Evolutionary conservation across 2,797 vertebrate species (phyloP), one percentile per base, ranked within the genome.

Genomic region (Aratinga solstitialis): DNA sequence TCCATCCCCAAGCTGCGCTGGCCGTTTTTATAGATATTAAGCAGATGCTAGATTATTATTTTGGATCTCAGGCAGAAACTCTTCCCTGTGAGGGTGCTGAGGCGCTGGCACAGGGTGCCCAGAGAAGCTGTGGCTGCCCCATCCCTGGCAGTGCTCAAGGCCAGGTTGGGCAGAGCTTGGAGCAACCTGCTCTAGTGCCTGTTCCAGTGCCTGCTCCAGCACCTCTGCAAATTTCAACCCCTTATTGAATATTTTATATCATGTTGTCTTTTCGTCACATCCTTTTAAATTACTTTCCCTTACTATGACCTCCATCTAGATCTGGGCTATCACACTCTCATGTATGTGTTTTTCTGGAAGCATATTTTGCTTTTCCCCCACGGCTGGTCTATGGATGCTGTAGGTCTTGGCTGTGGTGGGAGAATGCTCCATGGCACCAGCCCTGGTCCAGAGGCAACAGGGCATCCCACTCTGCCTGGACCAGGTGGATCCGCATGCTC

Each of bases 281-380:
- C 50, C 36, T 43, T 45, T 30, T 26, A 10, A 24, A n/a, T 61
- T 5, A 4, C 23, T 26, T 23, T 1, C 23, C 6, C 51, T 7
- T 30, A 1, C 63, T 40, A 4, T 0, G 1, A 3, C 20, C 58
- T n/a, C 3, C 54, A 5, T 4, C 48, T 6, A 17, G 38, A 19
- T 27, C 71, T 14, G 16, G 11, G 65, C 42, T 67, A 26, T 40
- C 32, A 1, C 1, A 5, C 19, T 24, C 14, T 26, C 8, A 5
- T 1, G 4, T 5, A 5, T 1, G 0, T 20, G 26, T 36, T 45
- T 34, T 58, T 36, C 73, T 47, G 54, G 22, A 40, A 11, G 19
- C 6, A 5, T n/a, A 2, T 30, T 42, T 50, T 40, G n/a, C 30
- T 24, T 38, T 26, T n/a, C 7, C 30, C 38, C n/a, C 13, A 2